Conservation (phyloP, 2,113 vertebrate species). For the Rissa tridactyla region DNA sequence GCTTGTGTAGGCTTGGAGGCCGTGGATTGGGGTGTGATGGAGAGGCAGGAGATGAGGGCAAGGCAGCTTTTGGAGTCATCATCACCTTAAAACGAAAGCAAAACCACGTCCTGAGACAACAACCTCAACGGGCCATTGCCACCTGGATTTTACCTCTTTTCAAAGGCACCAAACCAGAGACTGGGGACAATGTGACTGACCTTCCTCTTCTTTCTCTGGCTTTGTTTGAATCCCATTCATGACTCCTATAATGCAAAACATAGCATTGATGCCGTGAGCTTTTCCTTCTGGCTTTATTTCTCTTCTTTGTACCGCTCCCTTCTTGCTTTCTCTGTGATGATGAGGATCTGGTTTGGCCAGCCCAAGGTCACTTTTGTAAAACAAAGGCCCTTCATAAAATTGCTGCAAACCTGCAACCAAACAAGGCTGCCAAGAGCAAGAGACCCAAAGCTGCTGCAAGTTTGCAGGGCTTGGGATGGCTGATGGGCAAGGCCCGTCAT, state of each 20-base stretch:
- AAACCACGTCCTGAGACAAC: neutral
- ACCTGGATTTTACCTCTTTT: neutral
- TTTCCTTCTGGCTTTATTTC: neutral
- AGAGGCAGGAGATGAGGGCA: neutral
- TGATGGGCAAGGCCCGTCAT: no score
- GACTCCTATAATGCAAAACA: neutral
- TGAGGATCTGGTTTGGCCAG: neutral
- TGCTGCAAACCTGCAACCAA: neutral
- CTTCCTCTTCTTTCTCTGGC: neutral
- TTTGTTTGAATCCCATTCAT: neutral
- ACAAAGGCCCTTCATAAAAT: neutral
- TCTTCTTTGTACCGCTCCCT: neutral
- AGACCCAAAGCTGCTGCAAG: neutral
- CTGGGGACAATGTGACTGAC: neutral
- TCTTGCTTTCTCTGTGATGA: neutral
- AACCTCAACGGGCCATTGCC: neutral
- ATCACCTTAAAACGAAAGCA: neutral
- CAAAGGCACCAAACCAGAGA: neutral
- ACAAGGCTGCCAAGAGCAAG: neutral
- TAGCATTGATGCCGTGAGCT: neutral
- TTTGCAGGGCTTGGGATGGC: neutral
- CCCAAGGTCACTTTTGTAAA: neutral
- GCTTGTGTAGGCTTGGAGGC: neutral
- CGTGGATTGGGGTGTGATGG: rapidly evolving
- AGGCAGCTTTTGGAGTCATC: neutral